These are phyloP conservation scores for Clarias batrachus DNA, from an alignment of 2,113 vertebrate genomes.

Conservation along the genomic window DNA sequence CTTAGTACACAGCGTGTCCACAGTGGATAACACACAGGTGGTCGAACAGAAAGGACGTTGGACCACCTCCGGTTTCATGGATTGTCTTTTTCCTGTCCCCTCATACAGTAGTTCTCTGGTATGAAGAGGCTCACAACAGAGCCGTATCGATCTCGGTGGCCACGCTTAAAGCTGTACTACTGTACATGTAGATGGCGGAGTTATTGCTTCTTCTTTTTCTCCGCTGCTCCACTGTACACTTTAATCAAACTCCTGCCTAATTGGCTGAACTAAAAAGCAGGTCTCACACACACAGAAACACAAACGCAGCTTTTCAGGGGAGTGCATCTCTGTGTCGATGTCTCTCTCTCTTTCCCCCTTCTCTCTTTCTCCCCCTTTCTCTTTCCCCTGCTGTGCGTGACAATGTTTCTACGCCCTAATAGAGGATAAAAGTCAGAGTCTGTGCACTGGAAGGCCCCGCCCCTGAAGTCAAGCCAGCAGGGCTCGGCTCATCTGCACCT, in stretches of 20 bases:
- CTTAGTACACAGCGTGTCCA: background rate
- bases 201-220: slow-evolving; percentile 59
- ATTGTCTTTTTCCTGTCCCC: slow-evolving; percentile 32
- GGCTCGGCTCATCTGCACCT: slow-evolving; percentile 59
- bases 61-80: background rate
- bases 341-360: background rate
- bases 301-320: slow-evolving; percentile 22
- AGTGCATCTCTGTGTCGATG: background rate
- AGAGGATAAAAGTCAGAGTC: slow-evolving; percentile 54
- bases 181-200: slow-evolving; percentile 64
- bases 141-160: slow-evolving; percentile 69
- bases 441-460: slow-evolving; percentile 32
- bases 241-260: slow-evolving; percentile 58
- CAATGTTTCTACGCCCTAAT: slow-evolving; percentile 40
- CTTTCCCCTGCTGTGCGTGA: background rate
- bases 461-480: slow-evolving; percentile 50
- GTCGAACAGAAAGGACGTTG: background rate
- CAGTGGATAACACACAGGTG: background rate
- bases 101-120: slow-evolving; percentile 55
- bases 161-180: slow-evolving; percentile 55
- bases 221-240: slow-evolving; percentile 53
- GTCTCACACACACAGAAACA: slow-evolving; percentile 39
- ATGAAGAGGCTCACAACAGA: slow-evolving; percentile 67
- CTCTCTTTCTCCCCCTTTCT: background rate
- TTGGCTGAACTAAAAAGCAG: slow-evolving; percentile 60